Percentiles rank a stretch among this genome's conserved stretches.
Evolutionary conservation across 2,113 vertebrate species (phyloP).

Genomic region (Furnarius figulus): DNA sequence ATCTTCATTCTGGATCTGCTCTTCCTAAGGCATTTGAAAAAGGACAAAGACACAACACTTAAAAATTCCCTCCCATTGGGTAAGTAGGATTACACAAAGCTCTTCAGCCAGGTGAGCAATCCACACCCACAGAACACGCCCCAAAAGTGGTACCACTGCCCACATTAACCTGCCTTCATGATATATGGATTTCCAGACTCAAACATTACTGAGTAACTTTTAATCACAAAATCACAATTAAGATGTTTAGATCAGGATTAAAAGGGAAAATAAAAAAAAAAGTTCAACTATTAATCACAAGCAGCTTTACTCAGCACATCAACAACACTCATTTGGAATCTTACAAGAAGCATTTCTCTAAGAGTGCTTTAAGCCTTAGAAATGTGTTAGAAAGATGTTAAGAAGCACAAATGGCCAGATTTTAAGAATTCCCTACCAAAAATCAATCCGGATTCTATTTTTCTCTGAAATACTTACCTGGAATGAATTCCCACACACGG

Average conservation of each 20-base stretch:
- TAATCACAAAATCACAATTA: neutral
- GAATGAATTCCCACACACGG: neutral
- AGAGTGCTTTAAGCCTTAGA: neutral
- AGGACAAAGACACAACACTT: neutral
- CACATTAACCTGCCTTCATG: neutral
- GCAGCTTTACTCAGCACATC: neutral
- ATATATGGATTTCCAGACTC: neutral
- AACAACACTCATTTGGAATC: neutral
- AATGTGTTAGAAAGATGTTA: neutral
- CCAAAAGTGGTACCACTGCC: neutral
- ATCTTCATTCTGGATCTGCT: neutral
- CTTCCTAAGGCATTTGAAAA: neutral
- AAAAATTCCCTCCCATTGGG: neutral
- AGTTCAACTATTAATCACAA: neutral
- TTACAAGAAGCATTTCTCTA: neutral
- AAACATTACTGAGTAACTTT: neutral
- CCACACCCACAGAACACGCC: neutral
- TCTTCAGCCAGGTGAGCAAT: neutral
- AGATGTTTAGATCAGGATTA: neutral
- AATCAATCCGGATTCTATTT: neutral
- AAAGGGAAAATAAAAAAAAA: accelerated
- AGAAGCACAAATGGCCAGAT: neutral
- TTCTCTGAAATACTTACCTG: neutral
- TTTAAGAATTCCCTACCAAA: neutral
- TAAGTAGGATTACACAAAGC: neutral